Evolutionary conservation across 2,888 invertebrate species (phyloP).

Genomic region (Alcis repandata): DNA sequence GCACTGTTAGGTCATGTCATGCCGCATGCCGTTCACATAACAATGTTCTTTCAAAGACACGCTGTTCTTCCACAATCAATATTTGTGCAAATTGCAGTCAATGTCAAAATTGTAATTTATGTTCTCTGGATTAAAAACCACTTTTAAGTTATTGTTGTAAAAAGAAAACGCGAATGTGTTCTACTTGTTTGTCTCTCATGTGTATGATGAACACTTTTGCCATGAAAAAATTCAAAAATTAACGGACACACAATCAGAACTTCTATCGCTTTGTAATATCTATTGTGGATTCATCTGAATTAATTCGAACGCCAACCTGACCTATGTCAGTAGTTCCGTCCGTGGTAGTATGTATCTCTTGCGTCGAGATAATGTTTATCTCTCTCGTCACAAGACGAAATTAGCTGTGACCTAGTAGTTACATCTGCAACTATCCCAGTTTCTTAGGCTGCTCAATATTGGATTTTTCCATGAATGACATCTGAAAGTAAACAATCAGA

Average conservation of each 20-base stretch:
- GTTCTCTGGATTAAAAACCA: constrained; percentile 25
- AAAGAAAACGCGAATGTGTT: neutral
- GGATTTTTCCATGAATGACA: constrained; percentile 50
- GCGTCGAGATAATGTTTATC: constrained; percentile 40
- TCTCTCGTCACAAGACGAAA: constrained; percentile 50
- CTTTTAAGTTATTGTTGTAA: constrained; percentile 11
- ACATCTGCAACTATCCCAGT: constrained; percentile 57
- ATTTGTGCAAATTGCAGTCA: constrained; percentile 10
- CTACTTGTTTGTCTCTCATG: neutral
- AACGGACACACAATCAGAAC: too few relatives aligned
- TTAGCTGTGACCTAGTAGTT: constrained; percentile 61
- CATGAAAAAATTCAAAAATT: neutral
- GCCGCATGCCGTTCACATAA: constrained; percentile 32
- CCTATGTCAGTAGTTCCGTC: constrained; percentile 38
- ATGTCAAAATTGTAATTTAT: constrained; percentile 28
- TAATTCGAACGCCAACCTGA: constrained; percentile 16
- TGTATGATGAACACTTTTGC: neutral
- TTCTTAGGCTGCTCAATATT: constrained; percentile 44
- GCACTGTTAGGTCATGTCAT: constrained; percentile 39
- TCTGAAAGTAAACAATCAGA: constrained; percentile 9
- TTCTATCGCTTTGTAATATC: too few relatives aligned
- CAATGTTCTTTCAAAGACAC: constrained; percentile 17
- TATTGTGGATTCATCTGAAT: constrained; percentile 5
- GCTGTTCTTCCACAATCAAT: constrained; percentile 16
- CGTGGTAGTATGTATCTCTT: constrained; percentile 38